Evolutionary conservation across 2,888 invertebrate species (phyloP).

Genomic region (Gymnosoma rotundatum): DNA sequence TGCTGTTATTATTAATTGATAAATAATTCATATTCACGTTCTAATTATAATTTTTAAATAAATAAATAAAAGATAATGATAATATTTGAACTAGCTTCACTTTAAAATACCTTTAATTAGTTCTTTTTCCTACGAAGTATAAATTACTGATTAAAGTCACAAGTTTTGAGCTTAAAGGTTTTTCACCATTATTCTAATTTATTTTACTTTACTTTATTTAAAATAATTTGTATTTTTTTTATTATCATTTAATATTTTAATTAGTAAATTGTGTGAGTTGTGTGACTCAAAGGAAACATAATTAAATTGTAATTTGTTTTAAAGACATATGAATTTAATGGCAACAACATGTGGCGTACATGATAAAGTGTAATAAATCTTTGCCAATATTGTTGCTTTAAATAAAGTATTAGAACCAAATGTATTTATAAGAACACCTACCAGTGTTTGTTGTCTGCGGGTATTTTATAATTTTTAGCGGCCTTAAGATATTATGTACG

Average conservation of each 20-base stretch:
- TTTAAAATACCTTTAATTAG: no score
- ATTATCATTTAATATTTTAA: conserved; percentile 41
- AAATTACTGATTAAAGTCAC: conserved; percentile 65
- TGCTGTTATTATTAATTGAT: conserved; percentile 76
- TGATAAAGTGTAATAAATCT: conserved; percentile 30
- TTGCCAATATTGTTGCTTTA: neutral
- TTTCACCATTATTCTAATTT: no score
- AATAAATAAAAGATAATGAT: conserved; percentile 40
- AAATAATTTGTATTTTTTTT: neutral
- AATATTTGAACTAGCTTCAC: conserved; percentile 24
- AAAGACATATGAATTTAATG: conserved; percentile 6
- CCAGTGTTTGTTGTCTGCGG: conserved; percentile 39
- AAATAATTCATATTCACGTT: conserved; percentile 75
- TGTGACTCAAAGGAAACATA: neutral
- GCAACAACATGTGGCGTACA: conserved; percentile 10
- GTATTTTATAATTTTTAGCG: conserved; percentile 18
- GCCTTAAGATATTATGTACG: neutral
- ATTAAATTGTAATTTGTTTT: conserved; percentile 47
- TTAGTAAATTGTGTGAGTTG: conserved; percentile 5
- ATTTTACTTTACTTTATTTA: no score
- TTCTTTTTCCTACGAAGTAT: neutral
- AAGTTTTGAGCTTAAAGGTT: conserved; percentile 14
- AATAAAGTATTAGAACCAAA: conserved; percentile 14
- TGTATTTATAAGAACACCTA: conserved; percentile 62
- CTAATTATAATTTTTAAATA: conserved; percentile 32